Evolutionary conservation across 1,140 invertebrate genomes (phyloP).

Genomic region (Gryon sp.): DNA sequence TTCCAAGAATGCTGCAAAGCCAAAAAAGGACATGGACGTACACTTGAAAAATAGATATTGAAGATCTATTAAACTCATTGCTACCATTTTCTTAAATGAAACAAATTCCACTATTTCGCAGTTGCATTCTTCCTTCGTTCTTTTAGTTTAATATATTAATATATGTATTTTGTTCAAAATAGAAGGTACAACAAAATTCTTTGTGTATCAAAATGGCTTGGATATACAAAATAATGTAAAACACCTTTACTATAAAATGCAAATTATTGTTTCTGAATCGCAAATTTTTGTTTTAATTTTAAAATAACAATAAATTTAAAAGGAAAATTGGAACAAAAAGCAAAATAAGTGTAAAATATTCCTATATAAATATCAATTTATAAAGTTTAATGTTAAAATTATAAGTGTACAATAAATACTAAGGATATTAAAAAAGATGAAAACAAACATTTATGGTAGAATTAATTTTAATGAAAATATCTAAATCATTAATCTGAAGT

Average conservation of each 20-base stretch:
- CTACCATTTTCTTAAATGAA: constrained; percentile 53
- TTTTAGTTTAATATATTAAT: constrained; percentile 40
- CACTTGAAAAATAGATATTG: constrained; percentile 49
- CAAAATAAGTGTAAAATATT: too few species aligned
- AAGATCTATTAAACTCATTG: constrained; percentile 61
- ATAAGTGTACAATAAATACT: too few species aligned
- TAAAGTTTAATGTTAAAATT: too few species aligned
- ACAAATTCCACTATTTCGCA: constrained; percentile 33
- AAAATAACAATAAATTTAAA: too few species aligned
- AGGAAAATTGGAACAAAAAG: too few species aligned
- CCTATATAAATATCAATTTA: too few species aligned
- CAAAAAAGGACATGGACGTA: constrained; percentile 18
- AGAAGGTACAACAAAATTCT: not conserved
- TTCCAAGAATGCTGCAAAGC: constrained; percentile 24
- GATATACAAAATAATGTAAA: too few species aligned
- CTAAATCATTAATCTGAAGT: too few species aligned
- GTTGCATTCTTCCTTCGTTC: constrained; percentile 23
- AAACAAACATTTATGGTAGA: too few species aligned
- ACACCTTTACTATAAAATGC: not conserved
- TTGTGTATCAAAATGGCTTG: not conserved
- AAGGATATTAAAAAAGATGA: not conserved
- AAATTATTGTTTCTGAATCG: not conserved
- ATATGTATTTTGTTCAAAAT: not conserved
- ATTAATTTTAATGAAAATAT: too few species aligned
- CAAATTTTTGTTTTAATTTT: too few species aligned